Conservation (phyloP, 2,797 vertebrate genomes). For the Silurus lanzhouensis region DNA sequence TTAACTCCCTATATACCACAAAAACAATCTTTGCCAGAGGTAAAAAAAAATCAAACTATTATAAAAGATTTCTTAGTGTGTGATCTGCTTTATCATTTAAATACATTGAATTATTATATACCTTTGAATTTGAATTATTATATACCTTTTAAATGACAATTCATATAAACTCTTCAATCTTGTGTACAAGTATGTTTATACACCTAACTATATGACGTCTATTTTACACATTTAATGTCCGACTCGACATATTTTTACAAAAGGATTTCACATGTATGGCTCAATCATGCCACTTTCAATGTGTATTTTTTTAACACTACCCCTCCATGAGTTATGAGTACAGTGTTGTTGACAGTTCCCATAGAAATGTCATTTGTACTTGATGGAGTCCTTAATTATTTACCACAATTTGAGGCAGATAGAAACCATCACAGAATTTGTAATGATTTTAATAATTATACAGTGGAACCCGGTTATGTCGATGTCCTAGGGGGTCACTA, state of each 20-base stretch:
- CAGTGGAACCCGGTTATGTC: too few relatives aligned
- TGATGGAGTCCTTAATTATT: not conserved
- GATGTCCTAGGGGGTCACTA: too few relatives aligned
- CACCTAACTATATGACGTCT: not conserved
- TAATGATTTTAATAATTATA: too few relatives aligned
- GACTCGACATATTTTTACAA: not conserved
- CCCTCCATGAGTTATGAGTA: not conserved
- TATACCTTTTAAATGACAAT: not conserved
- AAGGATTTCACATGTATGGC: not conserved
- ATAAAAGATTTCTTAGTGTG: too few relatives aligned
- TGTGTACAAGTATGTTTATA: not conserved
- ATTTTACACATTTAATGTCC: not conserved
- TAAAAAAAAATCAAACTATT: not conserved
- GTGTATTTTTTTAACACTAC: not conserved
- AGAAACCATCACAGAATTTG: too few relatives aligned
- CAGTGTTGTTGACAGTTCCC: not conserved
- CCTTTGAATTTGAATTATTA: not conserved
- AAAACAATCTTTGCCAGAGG: not conserved
- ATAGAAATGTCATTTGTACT: too few relatives aligned
- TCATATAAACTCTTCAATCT: not conserved
- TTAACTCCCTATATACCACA: not conserved
- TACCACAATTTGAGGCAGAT: not conserved
- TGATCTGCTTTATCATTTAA: not conserved
- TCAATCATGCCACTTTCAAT: not conserved
- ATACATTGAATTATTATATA: not conserved